Evolutionary conservation across 2,797 vertebrate species (phyloP), one percentile per base, ranked within the genome.

Genomic region (Fundulus diaphanus): DNA sequence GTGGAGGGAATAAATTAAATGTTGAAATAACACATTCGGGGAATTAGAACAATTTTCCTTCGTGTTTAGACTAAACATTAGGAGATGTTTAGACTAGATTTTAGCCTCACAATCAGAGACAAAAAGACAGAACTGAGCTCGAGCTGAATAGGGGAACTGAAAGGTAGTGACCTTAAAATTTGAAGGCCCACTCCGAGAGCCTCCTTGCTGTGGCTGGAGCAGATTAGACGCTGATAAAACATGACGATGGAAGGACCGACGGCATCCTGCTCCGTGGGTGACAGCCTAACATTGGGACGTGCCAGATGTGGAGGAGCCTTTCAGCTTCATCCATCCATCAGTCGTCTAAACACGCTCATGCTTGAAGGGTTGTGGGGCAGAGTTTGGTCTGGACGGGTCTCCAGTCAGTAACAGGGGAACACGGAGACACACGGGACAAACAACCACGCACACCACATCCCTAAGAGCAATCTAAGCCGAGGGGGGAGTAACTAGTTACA

Each of bases 251-350:
- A 51, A 70, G 78, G 72, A 77, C 83, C 82, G 79, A 81, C 59
- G 48, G 52, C 82, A 76, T 87, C 82, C 78, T 72, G 76, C 80
- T 81, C 74, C 76, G 77, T 78, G 72, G 82, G 81, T 78, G 79
- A 84, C 66, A 74, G 37, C 37, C n/a, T n/a, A 27, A n/a, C 24
- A 35, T 20, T 37, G 18, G 31, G 33, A 22, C 35, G 35, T 63
- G 20, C 59, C 37, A 15, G 22, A 40, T 20, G 40, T n/a, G 35
- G 40, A 37, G 82, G 16, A 68, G 44, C 8, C 18, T 68, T 48
- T 27, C 44, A 48, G 66, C 44, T 46, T 68, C 66, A 40, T 63
- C 33, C 33, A 65, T 40, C 33, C 35, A 65, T 65, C 11, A 20
- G 11, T 9, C 33, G 18, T 49, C 18, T 51, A 24, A 5, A 51